A percentile compares a stretch with the other conserved stretches of the same genome.
These are phyloP conservation scores for Salmo trutta DNA, from an alignment of 2,797 vertebrate species.

Conservation along the genomic window DNA sequence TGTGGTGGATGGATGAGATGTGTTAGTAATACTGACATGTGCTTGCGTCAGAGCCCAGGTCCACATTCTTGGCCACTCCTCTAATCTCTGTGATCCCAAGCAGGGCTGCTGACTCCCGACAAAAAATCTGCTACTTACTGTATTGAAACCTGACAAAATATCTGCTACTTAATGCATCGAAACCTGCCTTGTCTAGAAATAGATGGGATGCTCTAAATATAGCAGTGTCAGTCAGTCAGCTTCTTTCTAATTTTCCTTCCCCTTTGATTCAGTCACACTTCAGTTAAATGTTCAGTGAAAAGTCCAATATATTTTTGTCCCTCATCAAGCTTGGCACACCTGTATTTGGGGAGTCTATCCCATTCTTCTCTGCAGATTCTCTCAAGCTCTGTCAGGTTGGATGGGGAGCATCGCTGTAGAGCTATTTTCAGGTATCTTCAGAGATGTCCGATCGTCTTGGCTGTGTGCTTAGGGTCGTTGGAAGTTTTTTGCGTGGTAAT, in stretches of 20 bases:
- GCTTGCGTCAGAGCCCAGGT: constrained; percentile 52
- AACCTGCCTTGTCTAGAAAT: constrained; percentile 33
- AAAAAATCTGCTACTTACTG: constrained; percentile 47
- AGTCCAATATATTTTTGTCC: not conserved
- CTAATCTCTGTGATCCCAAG: constrained; percentile 61
- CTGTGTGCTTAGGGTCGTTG: too few relatives aligned
- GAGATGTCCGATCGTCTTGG: too few relatives aligned
- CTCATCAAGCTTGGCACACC: too few relatives aligned
- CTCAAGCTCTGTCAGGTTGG: too few relatives aligned
- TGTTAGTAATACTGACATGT: constrained; percentile 48
- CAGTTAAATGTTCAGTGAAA: not conserved
- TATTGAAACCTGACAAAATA: constrained; percentile 53
- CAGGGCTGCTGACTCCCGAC: constrained; percentile 69
- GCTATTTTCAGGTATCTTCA: too few relatives aligned
- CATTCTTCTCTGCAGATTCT: too few relatives aligned
- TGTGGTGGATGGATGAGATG: constrained; percentile 56
- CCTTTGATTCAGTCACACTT: not conserved
- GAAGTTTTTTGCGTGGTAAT: too few relatives aligned
- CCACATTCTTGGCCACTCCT: constrained; percentile 61
- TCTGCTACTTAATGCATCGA: constrained; percentile 41
- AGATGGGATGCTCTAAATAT: not conserved
- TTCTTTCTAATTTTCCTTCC: not conserved
- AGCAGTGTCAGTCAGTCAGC: not conserved
- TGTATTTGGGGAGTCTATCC: too few relatives aligned
- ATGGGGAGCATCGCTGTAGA: too few relatives aligned